Percentiles rank a stretch among this genome's conserved stretches.
Evolutionary conservation across 1,140 invertebrate genomes (phyloP).

Genomic region (Dinoponera quadriceps): DNA sequence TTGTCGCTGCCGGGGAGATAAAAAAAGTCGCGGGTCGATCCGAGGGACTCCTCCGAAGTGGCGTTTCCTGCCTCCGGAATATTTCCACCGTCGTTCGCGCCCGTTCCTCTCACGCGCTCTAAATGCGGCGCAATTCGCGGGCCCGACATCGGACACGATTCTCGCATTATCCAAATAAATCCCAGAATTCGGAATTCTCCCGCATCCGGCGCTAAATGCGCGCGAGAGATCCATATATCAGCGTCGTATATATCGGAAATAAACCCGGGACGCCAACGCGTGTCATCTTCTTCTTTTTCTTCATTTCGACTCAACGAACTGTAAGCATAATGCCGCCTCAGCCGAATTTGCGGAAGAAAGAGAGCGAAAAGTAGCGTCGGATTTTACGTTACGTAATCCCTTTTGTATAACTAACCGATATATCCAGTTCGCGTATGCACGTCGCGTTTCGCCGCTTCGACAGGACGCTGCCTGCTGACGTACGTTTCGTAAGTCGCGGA

Average conservation of each 20-base stretch:
- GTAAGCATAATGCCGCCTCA: not conserved
- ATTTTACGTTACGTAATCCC: constrained; percentile 32
- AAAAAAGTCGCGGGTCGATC: not conserved
- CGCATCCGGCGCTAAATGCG: not conserved
- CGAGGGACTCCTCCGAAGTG: not conserved
- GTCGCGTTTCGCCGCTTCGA: no score
- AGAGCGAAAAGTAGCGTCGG: constrained; percentile 23
- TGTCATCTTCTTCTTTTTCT: not conserved
- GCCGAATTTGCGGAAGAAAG: not conserved
- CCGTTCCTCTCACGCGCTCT: not conserved
- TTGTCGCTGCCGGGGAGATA: no score
- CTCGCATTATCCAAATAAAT: constrained; percentile 45
- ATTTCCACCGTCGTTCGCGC: not conserved
- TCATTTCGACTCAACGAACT: not conserved
- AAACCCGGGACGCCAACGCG: not conserved
- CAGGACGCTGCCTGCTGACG: not conserved
- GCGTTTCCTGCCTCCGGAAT: not conserved
- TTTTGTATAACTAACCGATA: constrained; percentile 19
- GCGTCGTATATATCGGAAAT: not conserved
- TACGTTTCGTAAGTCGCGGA: not conserved
- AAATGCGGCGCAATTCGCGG: constrained; percentile 14
- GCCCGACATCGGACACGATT: constrained; percentile 37
- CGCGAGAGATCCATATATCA: constrained; percentile 5
- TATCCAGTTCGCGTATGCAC: not conserved
- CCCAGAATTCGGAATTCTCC: not conserved